These are phyloP conservation scores for Caranx melampygus DNA, from an alignment of 2,113 vertebrate genomes.

Conservation along the genomic window DNA sequence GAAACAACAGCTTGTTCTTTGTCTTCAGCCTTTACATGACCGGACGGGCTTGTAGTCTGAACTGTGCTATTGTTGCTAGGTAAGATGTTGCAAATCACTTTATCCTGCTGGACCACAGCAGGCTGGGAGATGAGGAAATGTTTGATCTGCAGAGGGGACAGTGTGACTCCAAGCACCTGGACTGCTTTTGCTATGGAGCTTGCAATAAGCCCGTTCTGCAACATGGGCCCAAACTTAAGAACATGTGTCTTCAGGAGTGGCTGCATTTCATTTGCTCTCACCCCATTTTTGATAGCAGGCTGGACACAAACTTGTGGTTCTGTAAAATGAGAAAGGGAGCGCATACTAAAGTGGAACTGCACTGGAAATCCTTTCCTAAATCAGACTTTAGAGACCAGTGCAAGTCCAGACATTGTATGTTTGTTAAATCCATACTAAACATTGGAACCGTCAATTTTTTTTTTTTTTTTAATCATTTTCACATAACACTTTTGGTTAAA, in stretches of 20 bases:
- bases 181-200: slow-evolving; percentile 63
- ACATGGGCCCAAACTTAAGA: slow-evolving; percentile 67
- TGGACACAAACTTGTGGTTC: slow-evolving; percentile 33
- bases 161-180: slow-evolving; percentile 54
- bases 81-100: slow-evolving; percentile 3
- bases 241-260: slow-evolving; percentile 30
- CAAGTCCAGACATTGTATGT: neutral
- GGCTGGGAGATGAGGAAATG: slow-evolving; percentile 29
- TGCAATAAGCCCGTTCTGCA: slow-evolving; percentile 59
- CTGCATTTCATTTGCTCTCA: slow-evolving; percentile 18
- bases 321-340: slow-evolving; percentile 23
- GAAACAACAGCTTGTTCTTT: slow-evolving; percentile 18
- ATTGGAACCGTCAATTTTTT: neutral
- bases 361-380: neutral
- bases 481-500: neutral
- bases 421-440: neutral
- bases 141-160: slow-evolving; percentile 49
- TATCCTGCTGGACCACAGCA: slow-evolving; percentile 30
- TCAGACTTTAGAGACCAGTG: neutral
- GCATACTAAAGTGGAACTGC: neutral
- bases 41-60: neutral
- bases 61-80: slow-evolving; percentile 10
- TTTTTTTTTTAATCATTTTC: too few relatives aligned
- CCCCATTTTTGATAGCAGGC: slow-evolving; percentile 14
- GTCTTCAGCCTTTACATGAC: slow-evolving; percentile 23